phyloP scores from a whole-genome alignment of 2,888 invertebrate species.

The Drosophila gaucha region DNA sequence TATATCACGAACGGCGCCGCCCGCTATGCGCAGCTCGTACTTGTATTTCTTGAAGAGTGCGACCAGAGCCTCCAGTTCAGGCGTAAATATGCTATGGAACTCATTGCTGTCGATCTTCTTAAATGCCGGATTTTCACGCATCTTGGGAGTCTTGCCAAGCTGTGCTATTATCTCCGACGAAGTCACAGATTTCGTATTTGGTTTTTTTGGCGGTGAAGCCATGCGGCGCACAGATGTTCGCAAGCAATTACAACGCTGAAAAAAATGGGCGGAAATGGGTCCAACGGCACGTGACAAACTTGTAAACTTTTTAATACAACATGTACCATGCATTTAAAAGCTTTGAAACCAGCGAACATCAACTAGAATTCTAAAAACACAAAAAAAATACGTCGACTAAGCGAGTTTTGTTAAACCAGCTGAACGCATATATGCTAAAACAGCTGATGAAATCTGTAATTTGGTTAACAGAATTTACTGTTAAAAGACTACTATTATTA shows the following conservation, averaged over 20 bases:
- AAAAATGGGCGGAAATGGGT: slow-evolving; percentile 1
- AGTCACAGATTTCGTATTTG: slow-evolving; percentile 8
- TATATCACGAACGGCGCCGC: slow-evolving; percentile 97
- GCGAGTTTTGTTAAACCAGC: slow-evolving; percentile 10
- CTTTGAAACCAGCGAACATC: background rate
- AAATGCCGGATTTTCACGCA: slow-evolving; percentile 88
- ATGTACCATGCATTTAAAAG: slow-evolving; percentile 40
- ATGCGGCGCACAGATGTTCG: slow-evolving; percentile 30
- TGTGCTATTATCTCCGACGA: slow-evolving; percentile 49
- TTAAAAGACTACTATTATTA: too few species aligned
- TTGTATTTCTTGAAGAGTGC: slow-evolving; percentile 91
- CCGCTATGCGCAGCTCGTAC: slow-evolving; percentile 96
- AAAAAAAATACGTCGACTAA: background rate
- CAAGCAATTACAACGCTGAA: background rate
- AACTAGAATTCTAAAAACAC: background rate
- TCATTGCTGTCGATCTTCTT: slow-evolving; percentile 90
- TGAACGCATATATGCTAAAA: slow-evolving; percentile 4
- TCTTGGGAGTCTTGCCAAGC: slow-evolving; percentile 66
- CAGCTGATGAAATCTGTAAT: slow-evolving; percentile 2
- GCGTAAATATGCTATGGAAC: slow-evolving; percentile 92
- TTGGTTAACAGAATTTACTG: background rate
- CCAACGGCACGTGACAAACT: slow-evolving; percentile 1
- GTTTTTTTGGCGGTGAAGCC: slow-evolving; percentile 25
- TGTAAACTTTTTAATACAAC: slow-evolving; percentile 15
- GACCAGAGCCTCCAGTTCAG: slow-evolving; percentile 90